Base-by-base conservation (phyloP, 2,797 vertebrate species). In the Clarias platycephalus region DNA sequence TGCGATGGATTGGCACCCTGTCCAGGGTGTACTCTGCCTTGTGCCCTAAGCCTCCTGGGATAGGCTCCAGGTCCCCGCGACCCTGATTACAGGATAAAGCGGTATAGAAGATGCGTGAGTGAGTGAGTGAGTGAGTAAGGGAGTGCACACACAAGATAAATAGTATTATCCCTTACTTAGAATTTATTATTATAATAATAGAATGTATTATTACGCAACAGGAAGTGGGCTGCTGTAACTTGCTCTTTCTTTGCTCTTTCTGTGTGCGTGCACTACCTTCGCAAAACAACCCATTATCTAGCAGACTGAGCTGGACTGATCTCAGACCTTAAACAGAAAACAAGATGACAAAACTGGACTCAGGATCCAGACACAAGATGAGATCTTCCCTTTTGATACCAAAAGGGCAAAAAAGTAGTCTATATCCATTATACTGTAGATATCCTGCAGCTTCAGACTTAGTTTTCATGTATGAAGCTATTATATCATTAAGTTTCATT, bases 281-380 rank as follows among this genome's bases (percentile, higher is more conserved):
- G n/a, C 10, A 78, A 40, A 57, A n/a, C 37, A 78, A 62, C 31
- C 22, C 22, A 37, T 37, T 22, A 77, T 77, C 76, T 40, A 78
- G 31, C 31, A 78, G 57, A 78, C 58, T 62, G 58, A 78, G 58
- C 34, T n/a, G 31, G 22, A 18, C 13, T 18, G 58, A 62, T 40
- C 34, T 9, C 22, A 37, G 37, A 12, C 60, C 75, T n/a, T n/a
- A 78, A 62, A 60, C 15, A 5, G 12, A 62, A 62, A 62, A 60
- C 58, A 78, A 1, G 31, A 60, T 5, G 31, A 22, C 5, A 60
- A 76, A 76, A 28, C 9, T 1, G 18, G 18, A 13, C 34, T 76
- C 74, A 58, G 5, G 34, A 22, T 60, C 75, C 55, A 60, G 22
- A 80, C 60, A 16, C 12, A 72, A 84, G 26, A 57, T 63, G 40